Percentiles rank a stretch among this genome's conserved stretches.
Conservation (phyloP, 1,140 invertebrate genomes). For the Ceratitis capitata region DNA sequence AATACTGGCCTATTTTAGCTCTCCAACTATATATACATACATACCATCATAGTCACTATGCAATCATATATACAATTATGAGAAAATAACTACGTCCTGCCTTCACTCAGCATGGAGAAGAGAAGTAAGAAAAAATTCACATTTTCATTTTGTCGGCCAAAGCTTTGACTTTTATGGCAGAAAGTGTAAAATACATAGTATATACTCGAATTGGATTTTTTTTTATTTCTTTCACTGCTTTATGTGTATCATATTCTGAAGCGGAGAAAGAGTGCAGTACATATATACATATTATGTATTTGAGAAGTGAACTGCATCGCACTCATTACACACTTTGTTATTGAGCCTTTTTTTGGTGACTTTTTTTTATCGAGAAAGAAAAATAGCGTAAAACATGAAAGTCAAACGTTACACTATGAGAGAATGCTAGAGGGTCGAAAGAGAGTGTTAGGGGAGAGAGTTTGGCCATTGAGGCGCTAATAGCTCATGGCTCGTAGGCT, state of each 20-base stretch:
- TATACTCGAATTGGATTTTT: too few species aligned
- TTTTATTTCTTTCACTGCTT: not conserved
- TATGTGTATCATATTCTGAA: not conserved
- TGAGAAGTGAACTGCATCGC: not conserved
- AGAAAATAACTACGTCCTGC: not conserved
- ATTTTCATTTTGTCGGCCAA: not conserved
- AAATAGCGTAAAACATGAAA: not conserved
- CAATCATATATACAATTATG: too few species aligned
- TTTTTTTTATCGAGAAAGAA: too few species aligned
- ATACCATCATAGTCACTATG: too few species aligned
- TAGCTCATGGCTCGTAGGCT: not conserved
- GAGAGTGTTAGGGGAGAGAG: not conserved
- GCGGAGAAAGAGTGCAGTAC: not conserved
- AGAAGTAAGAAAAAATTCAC: not conserved
- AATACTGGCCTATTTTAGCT: not conserved
- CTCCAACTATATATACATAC: too few species aligned
- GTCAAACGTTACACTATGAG: too few species aligned
- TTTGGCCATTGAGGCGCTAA: not conserved
- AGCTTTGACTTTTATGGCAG: not conserved
- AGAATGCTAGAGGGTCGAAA: too few species aligned
- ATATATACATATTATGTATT: not conserved
- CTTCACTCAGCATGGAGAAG: not conserved
- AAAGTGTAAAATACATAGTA: not conserved
- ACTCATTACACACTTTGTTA: not conserved
- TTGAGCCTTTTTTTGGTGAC: not conserved